Percentiles rank a stretch among this genome's conserved stretches.
Evolutionary conservation across 2,888 invertebrate species (phyloP).

Genomic region (Augochlorella aurata): DNA sequence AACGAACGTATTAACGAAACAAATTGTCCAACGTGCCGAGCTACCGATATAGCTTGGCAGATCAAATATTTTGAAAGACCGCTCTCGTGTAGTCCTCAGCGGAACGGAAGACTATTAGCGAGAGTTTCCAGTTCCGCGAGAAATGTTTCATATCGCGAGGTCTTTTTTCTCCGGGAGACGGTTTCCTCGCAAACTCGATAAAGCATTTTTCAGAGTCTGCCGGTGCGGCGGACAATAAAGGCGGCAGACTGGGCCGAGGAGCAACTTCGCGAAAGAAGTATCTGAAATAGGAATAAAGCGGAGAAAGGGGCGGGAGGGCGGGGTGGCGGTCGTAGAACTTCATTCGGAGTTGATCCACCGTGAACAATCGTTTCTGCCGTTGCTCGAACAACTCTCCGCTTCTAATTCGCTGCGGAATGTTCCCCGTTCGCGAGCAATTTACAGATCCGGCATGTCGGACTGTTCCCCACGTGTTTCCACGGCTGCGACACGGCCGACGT

Average conservation of each 20-base stretch:
- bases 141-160: not conserved
- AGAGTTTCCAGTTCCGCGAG: constrained; percentile 5
- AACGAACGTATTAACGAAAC: too few relatives aligned
- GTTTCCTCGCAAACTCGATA: not conserved
- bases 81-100: not conserved
- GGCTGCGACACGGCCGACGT: not conserved
- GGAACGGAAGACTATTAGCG: constrained; percentile 7
- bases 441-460: not conserved
- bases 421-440: not conserved
- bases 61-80: not conserved
- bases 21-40: too few relatives aligned
- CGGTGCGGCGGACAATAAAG: not conserved
- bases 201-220: constrained; percentile 1
- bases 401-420: not conserved
- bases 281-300: constrained; percentile 8
- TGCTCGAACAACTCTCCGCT: not conserved
- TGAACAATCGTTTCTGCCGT: constrained; percentile 18
- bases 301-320: not conserved
- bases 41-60: too few relatives aligned
- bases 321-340: constrained; percentile 32
- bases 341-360: constrained; percentile 37
- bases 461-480: not conserved
- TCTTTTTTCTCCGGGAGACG: not conserved
- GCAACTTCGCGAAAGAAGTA: constrained; percentile 18
- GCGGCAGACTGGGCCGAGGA: not conserved